Evolutionary conservation across 2,797 vertebrate genomes (phyloP), one percentile per base, ranked within the genome.

Genomic region (Muscicapa striata): DNA sequence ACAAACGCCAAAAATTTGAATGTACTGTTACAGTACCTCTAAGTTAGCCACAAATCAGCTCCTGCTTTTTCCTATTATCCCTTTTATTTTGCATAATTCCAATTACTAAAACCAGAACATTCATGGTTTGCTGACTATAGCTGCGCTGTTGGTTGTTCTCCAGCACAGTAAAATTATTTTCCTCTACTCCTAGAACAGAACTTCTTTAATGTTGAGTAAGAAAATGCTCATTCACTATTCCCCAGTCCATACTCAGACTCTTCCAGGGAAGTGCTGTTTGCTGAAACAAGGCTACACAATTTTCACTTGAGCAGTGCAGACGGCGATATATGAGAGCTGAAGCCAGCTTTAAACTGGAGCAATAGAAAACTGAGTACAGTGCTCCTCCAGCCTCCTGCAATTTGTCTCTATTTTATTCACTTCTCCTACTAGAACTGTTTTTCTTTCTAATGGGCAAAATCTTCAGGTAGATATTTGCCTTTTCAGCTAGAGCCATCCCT

Each of bases 361-460:
- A 74, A 32, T 67, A 69, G 58, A 63, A 83, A 93, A 81, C 36
- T 29, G 51, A 87, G 38, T 52, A 11, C 59, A 52, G 4, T 19
- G 38, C 68, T 93, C 63, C 40, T 48, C 18, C 68, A 64, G n/a
- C 22, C 58, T 80, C 38, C 49, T 1, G 1, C 38, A 61, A 45
- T 94, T 94, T 90, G 30, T 86, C 54, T 94, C 79, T 77, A 10
- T 87, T 89, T 87, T 80, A 84, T 87, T 95, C 66, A 48, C 45
- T 68, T 86, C 34, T 69, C 36, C 57, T 79, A 30, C 73, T 79
- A 48, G 61, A 79, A 74, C 38, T 58, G 68, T 26, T 57, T 84
- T 87, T 90, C 64, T 89, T 92, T 70, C 81, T 73, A 78, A 67
- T 67, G 29, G 72, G 30, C 15, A 26, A 73, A 82, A 52, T 27